Evolutionary conservation across 2,888 invertebrate genomes (phyloP), one percentile per base, ranked within the genome.

Genomic region (Troides aeacus): DNA sequence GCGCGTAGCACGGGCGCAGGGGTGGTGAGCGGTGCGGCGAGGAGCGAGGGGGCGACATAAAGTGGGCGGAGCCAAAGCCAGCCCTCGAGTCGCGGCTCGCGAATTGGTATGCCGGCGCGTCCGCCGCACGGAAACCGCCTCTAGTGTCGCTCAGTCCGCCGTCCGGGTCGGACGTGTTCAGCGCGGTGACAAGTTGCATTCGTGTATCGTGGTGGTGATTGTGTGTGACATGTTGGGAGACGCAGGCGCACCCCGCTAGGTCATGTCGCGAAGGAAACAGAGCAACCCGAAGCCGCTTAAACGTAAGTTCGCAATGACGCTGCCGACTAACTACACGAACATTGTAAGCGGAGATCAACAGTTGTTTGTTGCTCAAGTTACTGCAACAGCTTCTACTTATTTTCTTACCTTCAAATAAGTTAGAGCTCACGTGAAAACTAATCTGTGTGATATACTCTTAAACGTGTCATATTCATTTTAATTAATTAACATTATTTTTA

Each of bases 241-340:
- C 74, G 74, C 76, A 80, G 85, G 85, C 80, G 83, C 80, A 75
- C 77, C 77, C 77, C 79, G 80, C 81, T 88, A 88, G 90, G 91
- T 85, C 89, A 98, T 98, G 97, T 98, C 98, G 89, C 96, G 98
- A 90, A 95, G 98, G 93, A 98, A 98, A 94, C 98, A 98, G 94
- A 97, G 97, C 94, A 97, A 98, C 94, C 98, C 98, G 81, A 98
- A 98, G 93, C 97, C 98, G 88, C 94, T 97, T 84, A 98, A 98
- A 97, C 96, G 98, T 98, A 93, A 95, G 97, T 96, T 5, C n/a
- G 18, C 17, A 12, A 50, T 17, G 12, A 50, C 2, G n/a, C 53
- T 17, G 17, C 53, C 6, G n/a, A 15, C n/a, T 8, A 53, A 15
- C 6, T 3, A 53, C 53, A 6, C 2, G 6, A 53, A 6, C 1